Evolutionary conservation across 1,140 invertebrate genomes (phyloP), one percentile per base, ranked within the genome.

Genomic region (Brachionus rubens): DNA sequence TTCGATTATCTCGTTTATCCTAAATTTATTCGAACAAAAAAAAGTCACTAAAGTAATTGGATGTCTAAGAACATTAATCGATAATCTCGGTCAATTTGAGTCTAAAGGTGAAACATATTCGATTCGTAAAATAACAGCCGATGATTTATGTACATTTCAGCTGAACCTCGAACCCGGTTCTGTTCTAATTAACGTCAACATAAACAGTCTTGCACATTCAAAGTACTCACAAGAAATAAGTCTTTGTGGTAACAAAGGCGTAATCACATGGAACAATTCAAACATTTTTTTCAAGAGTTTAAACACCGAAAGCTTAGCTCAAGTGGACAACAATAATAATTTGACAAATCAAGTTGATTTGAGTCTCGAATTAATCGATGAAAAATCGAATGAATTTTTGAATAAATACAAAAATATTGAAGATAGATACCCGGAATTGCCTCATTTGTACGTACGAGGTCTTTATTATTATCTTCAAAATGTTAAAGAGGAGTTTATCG

Each of bases 121-220:
- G 33, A 26, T 52, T 3, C 48, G 68, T 50, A 48, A 54, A 50
- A 72, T 72, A 19, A 72, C 68, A 19, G 43, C 68, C 3, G 68
- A 72, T 54, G 68, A 72, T 19, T 50, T 50, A 40, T 50, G 46
- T 33, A 72, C 46, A 30, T 72, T 72, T 72, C 68, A 72, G 26
- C 28, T 72, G 36, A 48, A 72, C 24, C n/a, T 72, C 21, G 68
- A 72, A 21, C 50, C 68, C 14, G 50, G 50, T 30, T 54, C 68
- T 9, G 28, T 72, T 28, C 19, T 72, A 9, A 30, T 72, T 40
- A 72, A 72, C 41, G 43, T 72, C 33, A 30, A 16, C 28, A 33
- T 72, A 33, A 72, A 72, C 12, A 54, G 68, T 50, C 24, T 50
- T 12, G 50, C 46, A 12, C 68, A 72, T 28, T 50, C 68, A 2